These are phyloP conservation scores for Nebria ingens DNA, from an alignment of 1,140 invertebrate species.

Conservation along the genomic window DNA sequence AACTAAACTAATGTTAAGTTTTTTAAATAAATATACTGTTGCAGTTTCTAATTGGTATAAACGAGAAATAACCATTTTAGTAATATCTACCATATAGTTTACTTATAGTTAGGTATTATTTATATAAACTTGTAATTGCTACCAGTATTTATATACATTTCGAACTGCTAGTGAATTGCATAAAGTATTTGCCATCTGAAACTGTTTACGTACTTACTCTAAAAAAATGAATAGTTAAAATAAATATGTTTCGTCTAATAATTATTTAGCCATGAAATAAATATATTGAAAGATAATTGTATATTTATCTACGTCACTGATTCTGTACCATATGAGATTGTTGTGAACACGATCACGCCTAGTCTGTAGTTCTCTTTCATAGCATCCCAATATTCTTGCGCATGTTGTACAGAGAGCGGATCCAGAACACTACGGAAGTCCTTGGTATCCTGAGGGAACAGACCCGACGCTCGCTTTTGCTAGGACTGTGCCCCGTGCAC, in stretches of 20 bases:
- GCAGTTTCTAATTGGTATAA: no score
- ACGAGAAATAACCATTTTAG: no score
- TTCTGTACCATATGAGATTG: neutral
- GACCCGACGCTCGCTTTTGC: neutral
- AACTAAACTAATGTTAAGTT: no score
- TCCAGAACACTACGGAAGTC: neutral
- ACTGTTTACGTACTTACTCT: neutral
- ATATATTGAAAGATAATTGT: neutral
- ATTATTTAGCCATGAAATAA: neutral
- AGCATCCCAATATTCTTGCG: neutral
- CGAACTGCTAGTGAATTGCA: neutral
- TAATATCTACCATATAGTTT: no score
- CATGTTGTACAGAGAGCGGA: neutral
- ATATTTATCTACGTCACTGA: neutral
- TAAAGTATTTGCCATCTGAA: neutral
- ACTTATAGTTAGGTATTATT: no score
- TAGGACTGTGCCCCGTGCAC: neutral
- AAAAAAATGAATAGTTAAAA: neutral
- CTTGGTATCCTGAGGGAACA: neutral
- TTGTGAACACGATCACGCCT: slow-evolving; percentile 1
- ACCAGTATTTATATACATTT: neutral
- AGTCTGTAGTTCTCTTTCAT: neutral
- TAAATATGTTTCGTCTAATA: neutral
- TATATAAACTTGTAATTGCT: neutral
- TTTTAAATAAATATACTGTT: no score